phyloP scores from a whole-genome alignment of 2,113 vertebrate genomes.

The Lutjanus erythropterus region DNA sequence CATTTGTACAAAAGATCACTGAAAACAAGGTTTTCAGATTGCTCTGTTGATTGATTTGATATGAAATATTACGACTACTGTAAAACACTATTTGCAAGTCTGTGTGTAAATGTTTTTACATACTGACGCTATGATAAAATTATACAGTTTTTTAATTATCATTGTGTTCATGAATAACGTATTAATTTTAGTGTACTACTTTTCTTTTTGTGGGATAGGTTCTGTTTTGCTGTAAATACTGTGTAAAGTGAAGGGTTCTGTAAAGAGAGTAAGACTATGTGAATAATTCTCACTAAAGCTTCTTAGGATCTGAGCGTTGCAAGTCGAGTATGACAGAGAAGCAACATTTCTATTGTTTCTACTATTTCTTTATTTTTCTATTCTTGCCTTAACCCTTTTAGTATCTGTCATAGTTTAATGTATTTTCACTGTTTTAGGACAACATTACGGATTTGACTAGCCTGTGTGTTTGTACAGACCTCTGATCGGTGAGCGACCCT shows the following conservation, averaged over 20 bases:
- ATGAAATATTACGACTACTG: conserved; percentile 60
- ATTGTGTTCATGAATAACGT: conserved; percentile 72
- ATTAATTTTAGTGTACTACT: conserved; percentile 62
- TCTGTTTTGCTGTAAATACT: conserved; percentile 79
- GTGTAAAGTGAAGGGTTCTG: conserved; percentile 73
- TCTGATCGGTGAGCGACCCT: conserved; percentile 33
- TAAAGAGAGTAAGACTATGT: conserved; percentile 77
- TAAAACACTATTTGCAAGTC: conserved; percentile 69
- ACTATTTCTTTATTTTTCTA: conserved; percentile 79
- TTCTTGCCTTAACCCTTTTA: conserved; percentile 83
- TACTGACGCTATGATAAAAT: conserved; percentile 64
- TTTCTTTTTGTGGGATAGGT: conserved; percentile 60
- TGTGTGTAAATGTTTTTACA: conserved; percentile 82
- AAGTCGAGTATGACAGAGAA: conserved; percentile 58
- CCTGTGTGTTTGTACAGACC: conserved; percentile 47
- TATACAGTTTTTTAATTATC: conserved; percentile 71
- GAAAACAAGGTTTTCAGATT: conserved; percentile 54
- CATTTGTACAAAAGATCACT: conserved; percentile 72
- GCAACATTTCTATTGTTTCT: conserved; percentile 79
- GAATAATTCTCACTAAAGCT: conserved; percentile 74
- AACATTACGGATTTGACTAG: conserved; percentile 41
- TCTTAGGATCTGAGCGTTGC: conserved; percentile 66
- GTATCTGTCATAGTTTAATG: conserved; percentile 55
- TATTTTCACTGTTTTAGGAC: conserved; percentile 54
- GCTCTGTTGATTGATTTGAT: conserved; percentile 70